These are phyloP conservation scores for Agriopis marginaria DNA, from an alignment of 2,888 invertebrate genomes.

Conservation along the genomic window DNA sequence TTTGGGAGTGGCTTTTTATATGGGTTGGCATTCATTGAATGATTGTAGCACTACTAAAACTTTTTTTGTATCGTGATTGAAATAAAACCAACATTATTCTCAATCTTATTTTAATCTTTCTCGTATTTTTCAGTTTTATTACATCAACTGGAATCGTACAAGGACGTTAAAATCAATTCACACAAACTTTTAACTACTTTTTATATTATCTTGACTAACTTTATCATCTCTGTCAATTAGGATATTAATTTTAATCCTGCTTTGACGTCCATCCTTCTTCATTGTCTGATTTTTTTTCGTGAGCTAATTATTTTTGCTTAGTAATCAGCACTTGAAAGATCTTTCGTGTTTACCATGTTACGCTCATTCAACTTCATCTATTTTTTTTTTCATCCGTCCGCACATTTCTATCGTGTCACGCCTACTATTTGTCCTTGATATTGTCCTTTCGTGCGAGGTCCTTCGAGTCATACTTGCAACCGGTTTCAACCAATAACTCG, in stretches of 20 bases:
- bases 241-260: background rate
- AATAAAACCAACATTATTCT: no score
- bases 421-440: conserved; percentile 35
- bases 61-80: background rate
- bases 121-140: no score
- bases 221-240: background rate
- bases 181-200: background rate
- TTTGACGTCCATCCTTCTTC: background rate
- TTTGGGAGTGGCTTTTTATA: background rate
- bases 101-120: no score
- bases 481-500: conserved; percentile 31
- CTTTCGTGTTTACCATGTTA: background rate
- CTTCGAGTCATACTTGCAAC: conserved; percentile 30
- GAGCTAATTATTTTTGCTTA: background rate
- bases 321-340: no score
- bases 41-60: background rate
- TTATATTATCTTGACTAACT: background rate
- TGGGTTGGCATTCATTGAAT: background rate
- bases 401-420: background rate
- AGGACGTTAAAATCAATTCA: no score
- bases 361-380: background rate
- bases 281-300: background rate
- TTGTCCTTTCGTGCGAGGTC: conserved; percentile 34
- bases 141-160: no score
- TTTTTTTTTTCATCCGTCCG: background rate